Conservation (phyloP, 2,888 invertebrate genomes). For the Blastobasis adustella region DNA sequence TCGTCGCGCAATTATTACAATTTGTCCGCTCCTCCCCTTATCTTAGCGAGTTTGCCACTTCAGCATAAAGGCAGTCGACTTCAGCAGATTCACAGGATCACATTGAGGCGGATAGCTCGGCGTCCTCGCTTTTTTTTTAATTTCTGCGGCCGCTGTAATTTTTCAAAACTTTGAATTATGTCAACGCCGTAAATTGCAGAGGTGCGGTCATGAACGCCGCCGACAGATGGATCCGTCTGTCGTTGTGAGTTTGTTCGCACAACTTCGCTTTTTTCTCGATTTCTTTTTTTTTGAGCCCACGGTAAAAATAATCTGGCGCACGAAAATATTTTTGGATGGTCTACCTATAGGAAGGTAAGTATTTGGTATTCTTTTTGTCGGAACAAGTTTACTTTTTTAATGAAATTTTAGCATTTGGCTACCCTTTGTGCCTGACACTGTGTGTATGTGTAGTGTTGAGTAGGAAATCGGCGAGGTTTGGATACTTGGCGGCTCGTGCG, state of each 20-base stretch:
- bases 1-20: conserved; percentile 74
- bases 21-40: conserved; percentile 74
- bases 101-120: conserved; percentile 49
- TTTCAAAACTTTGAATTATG: conserved; percentile 65
- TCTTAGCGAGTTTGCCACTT: conserved; percentile 66
- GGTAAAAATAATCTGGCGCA: too few species aligned
- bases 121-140: conserved; percentile 37
- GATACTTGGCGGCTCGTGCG: neutral
- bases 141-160: conserved; percentile 42
- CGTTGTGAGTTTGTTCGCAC: conserved; percentile 52
- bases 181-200: conserved; percentile 56
- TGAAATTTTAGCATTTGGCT: too few species aligned
- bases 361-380: too few species aligned
- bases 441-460: neutral
- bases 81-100: conserved; percentile 69
- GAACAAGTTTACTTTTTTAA: too few species aligned
- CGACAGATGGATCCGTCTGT: conserved; percentile 34
- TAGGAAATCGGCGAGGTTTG: neutral
- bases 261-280: conserved; percentile 57
- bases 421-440: too few species aligned
- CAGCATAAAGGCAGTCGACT: conserved; percentile 65
- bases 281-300: conserved; percentile 15
- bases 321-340: too few species aligned
- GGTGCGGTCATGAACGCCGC: conserved; percentile 48
- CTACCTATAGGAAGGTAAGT: too few species aligned